Percentiles rank a stretch among this genome's conserved stretches.
These are phyloP conservation scores for Polymixis flavicincta DNA, from an alignment of 2,888 invertebrate genomes.

Conservation along the genomic window DNA sequence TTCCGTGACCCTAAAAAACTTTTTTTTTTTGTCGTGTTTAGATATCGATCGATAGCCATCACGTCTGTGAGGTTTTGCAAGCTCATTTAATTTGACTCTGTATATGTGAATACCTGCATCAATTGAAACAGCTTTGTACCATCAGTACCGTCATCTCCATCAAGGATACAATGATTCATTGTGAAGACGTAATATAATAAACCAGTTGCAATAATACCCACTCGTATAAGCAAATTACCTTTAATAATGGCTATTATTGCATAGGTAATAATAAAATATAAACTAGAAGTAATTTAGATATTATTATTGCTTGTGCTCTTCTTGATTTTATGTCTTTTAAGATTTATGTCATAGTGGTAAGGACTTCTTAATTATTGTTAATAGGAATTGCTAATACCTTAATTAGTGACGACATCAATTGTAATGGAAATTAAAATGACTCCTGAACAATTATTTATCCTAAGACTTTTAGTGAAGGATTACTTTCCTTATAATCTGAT, in stretches of 20 bases:
- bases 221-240: slow-evolving; percentile 49
- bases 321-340: background rate
- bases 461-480: background rate
- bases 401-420: background rate
- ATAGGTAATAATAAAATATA: slow-evolving; percentile 28
- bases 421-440: background rate
- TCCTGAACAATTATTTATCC: background rate
- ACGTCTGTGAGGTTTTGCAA: too few species aligned
- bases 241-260: slow-evolving; percentile 46
- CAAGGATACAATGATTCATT: slow-evolving; percentile 51
- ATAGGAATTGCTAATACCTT: slow-evolving; percentile 1
- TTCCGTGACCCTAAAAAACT: too few species aligned
- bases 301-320: slow-evolving; percentile 7
- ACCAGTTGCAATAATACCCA: slow-evolving; percentile 24
- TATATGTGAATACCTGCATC: slow-evolving; percentile 12
- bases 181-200: slow-evolving; percentile 17
- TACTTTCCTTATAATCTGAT: too few species aligned
- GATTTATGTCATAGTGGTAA: slow-evolving; percentile 11
- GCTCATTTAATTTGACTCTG: background rate
- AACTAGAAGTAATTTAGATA: slow-evolving; percentile 35
- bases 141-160: slow-evolving; percentile 25
- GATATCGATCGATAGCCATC: too few species aligned
- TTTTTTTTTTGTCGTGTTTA: too few species aligned
- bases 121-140: slow-evolving; percentile 35
- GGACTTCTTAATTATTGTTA: background rate